A percentile compares a stretch with the other conserved stretches of the same genome.
Conservation (phyloP, 2,888 invertebrate genomes). For the Drosophila melanosoma region DNA sequence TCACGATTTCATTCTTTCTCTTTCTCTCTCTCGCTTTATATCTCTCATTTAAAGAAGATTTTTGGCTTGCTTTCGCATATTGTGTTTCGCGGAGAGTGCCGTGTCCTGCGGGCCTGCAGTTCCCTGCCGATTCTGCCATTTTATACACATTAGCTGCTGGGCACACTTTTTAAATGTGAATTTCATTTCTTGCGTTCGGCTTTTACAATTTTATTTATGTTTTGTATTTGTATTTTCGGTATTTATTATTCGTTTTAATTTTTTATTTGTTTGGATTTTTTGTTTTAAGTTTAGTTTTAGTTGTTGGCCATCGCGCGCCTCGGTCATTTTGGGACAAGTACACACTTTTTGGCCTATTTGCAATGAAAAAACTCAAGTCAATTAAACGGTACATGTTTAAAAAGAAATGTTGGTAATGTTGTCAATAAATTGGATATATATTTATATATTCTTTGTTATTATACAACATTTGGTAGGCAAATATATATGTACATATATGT, state of each 20-base stretch:
- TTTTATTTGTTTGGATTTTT: conserved; percentile 55
- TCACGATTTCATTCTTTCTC: conserved; percentile 19
- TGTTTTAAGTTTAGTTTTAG: conserved; percentile 82
- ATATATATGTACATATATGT: conserved; percentile 24
- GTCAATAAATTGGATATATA: conserved; percentile 72
- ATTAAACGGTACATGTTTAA: conserved; percentile 81
- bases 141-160: conserved; percentile 52
- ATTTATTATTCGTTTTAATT: conserved; percentile 50
- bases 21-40: conserved; percentile 16
- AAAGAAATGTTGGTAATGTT: conserved; percentile 57
- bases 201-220: conserved; percentile 45
- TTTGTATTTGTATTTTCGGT: conserved; percentile 53
- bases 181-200: conserved; percentile 64
- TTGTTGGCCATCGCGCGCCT: conserved; percentile 86
- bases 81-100: conserved; percentile 38
- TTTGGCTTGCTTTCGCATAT: conserved; percentile 37
- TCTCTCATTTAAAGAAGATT: conserved; percentile 39
- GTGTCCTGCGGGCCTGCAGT: conserved; percentile 48
- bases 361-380: conserved; percentile 85
- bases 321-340: conserved; percentile 85
- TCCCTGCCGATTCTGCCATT: conserved; percentile 48
- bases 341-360: conserved; percentile 86
- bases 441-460: conserved; percentile 55
- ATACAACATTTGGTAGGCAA: conserved; percentile 57
- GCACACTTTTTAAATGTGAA: conserved; percentile 64